Percentiles rank a stretch among this genome's conserved stretches.
Evolutionary conservation across 2,113 vertebrate species (phyloP).

Genomic region (Nycticebus coucang): DNA sequence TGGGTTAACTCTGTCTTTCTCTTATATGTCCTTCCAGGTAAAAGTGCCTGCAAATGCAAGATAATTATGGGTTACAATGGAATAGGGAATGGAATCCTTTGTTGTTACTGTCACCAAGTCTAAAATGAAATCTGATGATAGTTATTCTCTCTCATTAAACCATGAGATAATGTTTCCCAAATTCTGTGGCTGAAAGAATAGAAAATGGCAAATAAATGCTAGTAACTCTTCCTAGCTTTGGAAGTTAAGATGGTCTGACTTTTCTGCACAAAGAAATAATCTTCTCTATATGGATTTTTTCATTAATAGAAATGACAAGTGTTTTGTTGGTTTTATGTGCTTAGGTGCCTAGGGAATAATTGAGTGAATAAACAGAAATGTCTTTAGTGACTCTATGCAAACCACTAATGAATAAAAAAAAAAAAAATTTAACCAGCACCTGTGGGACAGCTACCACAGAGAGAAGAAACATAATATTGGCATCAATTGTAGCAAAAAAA

Average conservation of each 20-base stretch:
- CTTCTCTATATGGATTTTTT: not conserved
- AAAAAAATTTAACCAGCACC: not conserved
- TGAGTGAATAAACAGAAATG: not conserved
- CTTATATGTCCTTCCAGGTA: not conserved
- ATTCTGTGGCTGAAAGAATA: conserved; percentile 5
- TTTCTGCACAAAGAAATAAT: not conserved
- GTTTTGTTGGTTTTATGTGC: not conserved
- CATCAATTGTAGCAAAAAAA: not conserved
- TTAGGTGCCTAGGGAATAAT: not conserved
- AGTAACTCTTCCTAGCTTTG: not conserved
- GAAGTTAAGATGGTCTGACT: not conserved
- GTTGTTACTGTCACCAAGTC: not conserved
- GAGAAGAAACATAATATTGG: not conserved
- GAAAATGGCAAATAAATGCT: not conserved
- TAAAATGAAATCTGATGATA: not conserved
- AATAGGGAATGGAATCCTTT: not conserved
- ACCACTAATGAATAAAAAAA: not conserved
- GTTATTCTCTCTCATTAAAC: not conserved
- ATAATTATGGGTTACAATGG: not conserved
- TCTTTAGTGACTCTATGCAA: not conserved
- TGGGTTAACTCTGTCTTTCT: not conserved
- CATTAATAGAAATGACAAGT: not conserved
- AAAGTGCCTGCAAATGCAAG: not conserved
- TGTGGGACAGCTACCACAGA: not conserved
- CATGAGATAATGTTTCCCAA: not conserved